Percentiles rank a stretch among this genome's conserved stretches.
These are phyloP conservation scores for Propithecus perrieri DNA, from an alignment of 2,797 vertebrate species.

Conservation along the genomic window DNA sequence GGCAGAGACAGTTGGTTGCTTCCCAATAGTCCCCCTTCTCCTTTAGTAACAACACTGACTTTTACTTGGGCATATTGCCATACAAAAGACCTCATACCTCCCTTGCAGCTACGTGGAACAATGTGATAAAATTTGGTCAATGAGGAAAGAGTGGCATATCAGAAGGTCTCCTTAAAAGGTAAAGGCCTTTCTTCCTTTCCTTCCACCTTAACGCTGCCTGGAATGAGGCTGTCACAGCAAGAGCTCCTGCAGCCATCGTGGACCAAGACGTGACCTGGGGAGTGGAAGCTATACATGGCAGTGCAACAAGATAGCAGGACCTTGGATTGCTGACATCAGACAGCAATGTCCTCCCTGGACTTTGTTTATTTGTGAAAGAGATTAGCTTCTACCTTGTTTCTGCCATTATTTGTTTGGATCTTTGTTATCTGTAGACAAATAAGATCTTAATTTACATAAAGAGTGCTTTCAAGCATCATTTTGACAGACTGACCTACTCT, in stretches of 20 bases:
- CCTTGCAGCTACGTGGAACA: slow-evolving; percentile 13
- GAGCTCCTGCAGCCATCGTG: neutral
- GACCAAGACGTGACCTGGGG: neutral
- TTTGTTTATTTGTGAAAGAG: neutral
- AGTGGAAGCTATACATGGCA: neutral
- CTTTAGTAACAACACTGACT: neutral
- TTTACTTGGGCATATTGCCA: neutral
- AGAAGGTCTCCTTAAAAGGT: neutral
- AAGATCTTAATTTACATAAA: neutral
- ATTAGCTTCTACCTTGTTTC: neutral
- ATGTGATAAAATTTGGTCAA: neutral
- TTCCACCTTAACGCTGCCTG: neutral
- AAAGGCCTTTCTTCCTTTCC: neutral
- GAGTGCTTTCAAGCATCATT: neutral
- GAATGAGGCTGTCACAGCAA: neutral
- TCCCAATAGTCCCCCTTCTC: neutral
- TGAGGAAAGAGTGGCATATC: neutral
- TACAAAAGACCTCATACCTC: neutral
- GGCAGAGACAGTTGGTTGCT: neutral
- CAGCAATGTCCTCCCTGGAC: neutral
- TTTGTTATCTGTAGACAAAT: neutral
- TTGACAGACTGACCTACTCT: neutral
- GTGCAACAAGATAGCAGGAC: neutral
- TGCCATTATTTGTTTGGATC: neutral
- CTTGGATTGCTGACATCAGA: neutral